A percentile compares a stretch with the other conserved stretches of the same genome.
phyloP scores from a whole-genome alignment of 2,888 invertebrate genomes.

The Troides oblongomaculatus region DNA sequence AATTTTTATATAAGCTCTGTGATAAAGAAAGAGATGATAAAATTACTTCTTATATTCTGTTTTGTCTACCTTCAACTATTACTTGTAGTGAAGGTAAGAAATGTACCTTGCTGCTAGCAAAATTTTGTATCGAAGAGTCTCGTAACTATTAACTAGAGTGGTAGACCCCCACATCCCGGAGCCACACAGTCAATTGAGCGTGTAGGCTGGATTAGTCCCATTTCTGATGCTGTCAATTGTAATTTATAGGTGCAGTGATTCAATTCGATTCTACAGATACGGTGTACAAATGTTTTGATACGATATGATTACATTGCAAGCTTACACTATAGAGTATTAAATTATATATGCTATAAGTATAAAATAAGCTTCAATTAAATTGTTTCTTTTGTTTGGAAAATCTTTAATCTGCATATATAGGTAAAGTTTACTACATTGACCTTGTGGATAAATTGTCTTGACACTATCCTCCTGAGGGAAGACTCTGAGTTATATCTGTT shows the following conservation, averaged over 20 bases:
- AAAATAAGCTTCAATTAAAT: neutral
- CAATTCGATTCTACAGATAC: conserved; percentile 23
- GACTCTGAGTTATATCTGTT: no score
- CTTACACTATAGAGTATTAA: neutral
- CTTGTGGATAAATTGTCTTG: no score
- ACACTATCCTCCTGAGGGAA: no score
- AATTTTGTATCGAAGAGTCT: conserved; percentile 1
- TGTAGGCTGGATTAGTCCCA: conserved; percentile 70
- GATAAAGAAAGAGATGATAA: neutral
- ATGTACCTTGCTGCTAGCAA: neutral
- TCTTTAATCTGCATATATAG: no score
- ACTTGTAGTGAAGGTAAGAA: neutral
- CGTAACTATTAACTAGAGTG: conserved; percentile 47
- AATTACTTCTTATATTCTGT: neutral
- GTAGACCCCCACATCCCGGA: conserved; percentile 77
- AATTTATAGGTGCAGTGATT: conserved; percentile 54
- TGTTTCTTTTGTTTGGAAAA: no score
- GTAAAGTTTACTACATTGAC: no score
- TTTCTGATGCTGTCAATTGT: conserved; percentile 66
- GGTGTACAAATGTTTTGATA: neutral
- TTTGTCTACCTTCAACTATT: neutral
- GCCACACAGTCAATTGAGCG: conserved; percentile 66
- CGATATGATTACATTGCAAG: neutral
- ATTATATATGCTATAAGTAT: neutral
- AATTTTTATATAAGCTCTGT: no score